Base-by-base conservation (phyloP, 2,797 vertebrate species). In the Chaenodraco wilsoni region DNA sequence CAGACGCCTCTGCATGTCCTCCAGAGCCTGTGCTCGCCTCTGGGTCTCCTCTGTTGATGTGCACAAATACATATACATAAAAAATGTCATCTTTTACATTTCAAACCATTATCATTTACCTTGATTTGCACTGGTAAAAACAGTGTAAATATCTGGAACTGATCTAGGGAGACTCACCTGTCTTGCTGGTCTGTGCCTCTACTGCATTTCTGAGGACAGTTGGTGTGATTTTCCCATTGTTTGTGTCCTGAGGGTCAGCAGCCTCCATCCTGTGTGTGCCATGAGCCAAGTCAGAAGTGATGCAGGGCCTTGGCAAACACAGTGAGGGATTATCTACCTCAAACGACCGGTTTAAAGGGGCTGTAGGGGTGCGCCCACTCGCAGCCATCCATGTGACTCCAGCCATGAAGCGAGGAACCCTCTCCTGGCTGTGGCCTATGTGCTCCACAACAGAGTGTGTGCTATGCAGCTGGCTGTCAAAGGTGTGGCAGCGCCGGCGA, bases 1-100 rank as follows among this genome's bases (percentile, higher is more conserved):
- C 60, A 98, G 91, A 56, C 90, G 94, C 87, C 95, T 95, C 72
- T 95, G 94, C 95, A 96, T 95, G 90, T 96, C 96, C 93, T 96
- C 96, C 82, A 98, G 93, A 69, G 94, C 94, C 74, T 95, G 84
- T 33, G 96, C 93, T 70, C 94, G 94, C 85, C 94, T 94, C 90
- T 96, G 90, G 23, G 68, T 78, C 75, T 94, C 95, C 11, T 91
- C 94, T 95, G 92, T 83, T 88, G 54, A 73, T 37, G 33, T 46
- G 44, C 31, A 78, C 3, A 66, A 64, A 74, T 17, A 71, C 15
- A 84, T 13, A 68, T 10, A 74, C 3, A 40, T 2, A 58, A 48
- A 78, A 67, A 41, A 9, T 40, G 16, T 11, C 0, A 52, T 41
- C 8, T 41, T 31, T 15, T 15, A 45, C 3, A 12, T 15, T 43